phyloP scores from a whole-genome alignment of 2,797 vertebrate species.

The Rhynchonycteris naso region DNA sequence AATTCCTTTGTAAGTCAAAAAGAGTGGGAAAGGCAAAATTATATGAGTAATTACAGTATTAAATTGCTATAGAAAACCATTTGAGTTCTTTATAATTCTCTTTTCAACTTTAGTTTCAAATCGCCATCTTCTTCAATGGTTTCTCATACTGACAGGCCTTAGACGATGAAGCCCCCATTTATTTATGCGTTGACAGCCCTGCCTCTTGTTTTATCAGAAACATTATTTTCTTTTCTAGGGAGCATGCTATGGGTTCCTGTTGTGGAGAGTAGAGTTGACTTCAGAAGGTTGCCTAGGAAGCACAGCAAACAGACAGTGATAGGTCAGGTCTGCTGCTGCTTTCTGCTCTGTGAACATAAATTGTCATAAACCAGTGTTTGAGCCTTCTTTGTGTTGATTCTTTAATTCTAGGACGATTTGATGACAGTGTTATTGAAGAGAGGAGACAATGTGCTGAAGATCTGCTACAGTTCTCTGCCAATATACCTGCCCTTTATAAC shows the following conservation, averaged over 20 bases:
- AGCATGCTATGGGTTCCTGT: slow-evolving; percentile 66
- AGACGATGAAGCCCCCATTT: background rate
- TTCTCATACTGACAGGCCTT: background rate
- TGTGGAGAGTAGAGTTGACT: slow-evolving; percentile 76
- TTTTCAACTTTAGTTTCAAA: slow-evolving; percentile 54
- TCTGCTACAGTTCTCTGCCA: slow-evolving; percentile 97
- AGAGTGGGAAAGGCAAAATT: slow-evolving; percentile 62
- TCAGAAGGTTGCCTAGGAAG: slow-evolving; percentile 41
- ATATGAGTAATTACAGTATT: slow-evolving; percentile 51
- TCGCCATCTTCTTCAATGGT: background rate
- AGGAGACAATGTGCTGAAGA: slow-evolving; percentile 98
- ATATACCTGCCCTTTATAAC: slow-evolving; percentile 95
- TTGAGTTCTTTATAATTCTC: slow-evolving; percentile 56
- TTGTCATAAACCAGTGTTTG: background rate
- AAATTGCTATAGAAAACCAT: slow-evolving; percentile 59
- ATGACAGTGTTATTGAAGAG: slow-evolving; percentile 96
- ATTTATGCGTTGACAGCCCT: background rate
- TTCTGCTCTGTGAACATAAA: background rate
- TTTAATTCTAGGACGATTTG: slow-evolving; percentile 93
- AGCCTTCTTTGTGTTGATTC: slow-evolving; percentile 59
- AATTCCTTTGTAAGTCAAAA: slow-evolving; percentile 51
- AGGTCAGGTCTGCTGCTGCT: slow-evolving; percentile 69
- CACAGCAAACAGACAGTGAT: slow-evolving; percentile 25
- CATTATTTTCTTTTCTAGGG: slow-evolving; percentile 75
- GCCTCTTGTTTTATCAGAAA: slow-evolving; percentile 79